phyloP scores from a whole-genome alignment of 1,140 invertebrate species.

The Aphelinus certus region DNA sequence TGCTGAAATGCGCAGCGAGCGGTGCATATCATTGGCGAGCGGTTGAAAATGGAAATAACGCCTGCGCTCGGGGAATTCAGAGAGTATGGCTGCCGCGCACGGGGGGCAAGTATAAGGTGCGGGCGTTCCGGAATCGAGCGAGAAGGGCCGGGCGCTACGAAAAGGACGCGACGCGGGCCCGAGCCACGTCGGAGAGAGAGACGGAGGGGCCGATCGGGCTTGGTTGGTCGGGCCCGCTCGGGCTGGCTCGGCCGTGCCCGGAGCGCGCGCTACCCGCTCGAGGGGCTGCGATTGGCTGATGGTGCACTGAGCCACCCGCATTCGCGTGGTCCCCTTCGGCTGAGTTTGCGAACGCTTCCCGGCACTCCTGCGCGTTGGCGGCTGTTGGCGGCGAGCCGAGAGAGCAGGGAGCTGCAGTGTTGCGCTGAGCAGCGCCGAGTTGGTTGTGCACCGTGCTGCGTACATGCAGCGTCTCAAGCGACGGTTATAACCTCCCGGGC shows the following conservation, averaged over 20 bases:
- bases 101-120: no score
- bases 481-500: conserved; percentile 33
- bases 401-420: not conserved
- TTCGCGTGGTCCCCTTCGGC: conserved; percentile 51
- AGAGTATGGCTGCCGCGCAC: no score
- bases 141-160: no score
- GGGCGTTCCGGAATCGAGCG: no score
- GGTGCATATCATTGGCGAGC: no score
- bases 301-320: not conserved
- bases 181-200: not conserved
- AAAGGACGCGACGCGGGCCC: no score
- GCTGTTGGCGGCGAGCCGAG: conserved; percentile 24
- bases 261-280: not conserved
- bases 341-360: conserved; percentile 52
- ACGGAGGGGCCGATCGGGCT: not conserved
- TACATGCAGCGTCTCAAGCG: no score
- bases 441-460: no score
- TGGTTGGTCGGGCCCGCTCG: not conserved
- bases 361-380: conserved; percentile 11
- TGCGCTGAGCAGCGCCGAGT: no score
- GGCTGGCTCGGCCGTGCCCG: not conserved
- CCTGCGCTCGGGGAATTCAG: no score
- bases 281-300: conserved; percentile 7
- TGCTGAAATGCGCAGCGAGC: no score
- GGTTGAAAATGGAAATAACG: no score